These are phyloP conservation scores for Euzetes globulus DNA, from an alignment of 2,888 invertebrate genomes.

Conservation along the genomic window DNA sequence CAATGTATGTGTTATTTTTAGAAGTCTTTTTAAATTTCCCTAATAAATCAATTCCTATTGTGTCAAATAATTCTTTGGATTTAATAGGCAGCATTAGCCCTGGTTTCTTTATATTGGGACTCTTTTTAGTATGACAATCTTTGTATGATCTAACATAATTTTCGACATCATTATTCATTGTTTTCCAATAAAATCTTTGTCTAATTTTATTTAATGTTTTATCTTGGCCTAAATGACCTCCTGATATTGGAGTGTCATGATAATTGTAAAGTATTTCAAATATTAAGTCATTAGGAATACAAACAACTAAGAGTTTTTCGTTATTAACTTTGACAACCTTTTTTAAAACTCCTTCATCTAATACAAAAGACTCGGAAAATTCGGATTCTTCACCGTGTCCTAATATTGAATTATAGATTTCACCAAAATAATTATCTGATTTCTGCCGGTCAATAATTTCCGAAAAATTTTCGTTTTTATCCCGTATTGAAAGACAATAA, in stretches of 20 bases:
- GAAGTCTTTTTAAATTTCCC: background rate
- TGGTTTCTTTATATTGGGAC: background rate
- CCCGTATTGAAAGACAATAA: too few relatives aligned
- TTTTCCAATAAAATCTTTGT: constrained; percentile 26
- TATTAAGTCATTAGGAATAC: constrained; percentile 36
- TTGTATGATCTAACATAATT: constrained; percentile 17
- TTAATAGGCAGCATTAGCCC: constrained; percentile 32
- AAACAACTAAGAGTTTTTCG: background rate
- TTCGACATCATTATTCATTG: background rate
- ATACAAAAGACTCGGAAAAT: too few relatives aligned
- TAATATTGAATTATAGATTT: too few relatives aligned
- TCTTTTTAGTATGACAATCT: constrained; percentile 29
- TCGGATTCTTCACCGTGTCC: too few relatives aligned
- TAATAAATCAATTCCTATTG: constrained; percentile 28
- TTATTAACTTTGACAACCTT: too few relatives aligned
- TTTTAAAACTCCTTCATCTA: too few relatives aligned
- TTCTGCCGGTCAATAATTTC: too few relatives aligned
- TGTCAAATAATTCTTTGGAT: background rate
- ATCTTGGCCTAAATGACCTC: constrained; percentile 33
- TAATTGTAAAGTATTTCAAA: constrained; percentile 36
- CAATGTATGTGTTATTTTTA: background rate
- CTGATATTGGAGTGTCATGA: constrained; percentile 39
- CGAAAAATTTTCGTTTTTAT: too few relatives aligned
- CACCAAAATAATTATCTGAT: too few relatives aligned
- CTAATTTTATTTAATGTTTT: constrained; percentile 30